Base-by-base conservation (phyloP, 1,140 invertebrate species). In the Bombyx mandarina region DNA sequence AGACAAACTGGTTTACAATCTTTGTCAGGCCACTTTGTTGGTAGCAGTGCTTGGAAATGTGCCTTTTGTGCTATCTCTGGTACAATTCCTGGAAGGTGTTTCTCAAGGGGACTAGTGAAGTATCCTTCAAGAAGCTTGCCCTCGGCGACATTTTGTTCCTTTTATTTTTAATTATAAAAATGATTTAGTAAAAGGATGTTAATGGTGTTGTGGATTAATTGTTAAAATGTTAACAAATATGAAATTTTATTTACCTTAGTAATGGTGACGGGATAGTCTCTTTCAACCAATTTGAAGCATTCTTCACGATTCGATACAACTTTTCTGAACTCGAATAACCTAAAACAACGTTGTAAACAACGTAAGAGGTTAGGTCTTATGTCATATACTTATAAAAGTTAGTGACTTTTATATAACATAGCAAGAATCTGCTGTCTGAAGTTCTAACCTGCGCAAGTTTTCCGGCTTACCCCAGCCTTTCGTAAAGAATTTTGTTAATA, bases 391-490 rank as follows among this genome's bases (percentile, higher is more conserved):
- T 47, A 10, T 26, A 43, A 2, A 49, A 9, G n/a, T 22, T 9
- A 47, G 5, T 54, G 45, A 26, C 44, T 35, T 45, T 60, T 60
- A 65, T 57, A 65, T 57, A 61, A 65, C 53, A 59, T 35, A 35
- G 3, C 51, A 35, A 51, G n/a, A 52, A 35, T 44, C 7, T 47
- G 26, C 22, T 43, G 8, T 61, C 12, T 42, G 18, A 57, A 22
- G 43, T 35, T 46, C 61, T 73, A 89, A 97, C 97, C 93, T 94
- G 86, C 94, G 93, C 45, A 99, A 90, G 88, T 95, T 94, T 72
- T 98, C 93, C 7, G 97, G 96, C 69, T 94, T 93, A 7, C 98
- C 98, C 98, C 98, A 99, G 65, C 97, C 97, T 90, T 97, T 96
- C 1, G 94, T 94, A 79, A 99, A 99, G 84, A 99, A 98, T 83